These are phyloP conservation scores for Catocala fraxini DNA, from an alignment of 2,888 invertebrate genomes.

Conservation along the genomic window DNA sequence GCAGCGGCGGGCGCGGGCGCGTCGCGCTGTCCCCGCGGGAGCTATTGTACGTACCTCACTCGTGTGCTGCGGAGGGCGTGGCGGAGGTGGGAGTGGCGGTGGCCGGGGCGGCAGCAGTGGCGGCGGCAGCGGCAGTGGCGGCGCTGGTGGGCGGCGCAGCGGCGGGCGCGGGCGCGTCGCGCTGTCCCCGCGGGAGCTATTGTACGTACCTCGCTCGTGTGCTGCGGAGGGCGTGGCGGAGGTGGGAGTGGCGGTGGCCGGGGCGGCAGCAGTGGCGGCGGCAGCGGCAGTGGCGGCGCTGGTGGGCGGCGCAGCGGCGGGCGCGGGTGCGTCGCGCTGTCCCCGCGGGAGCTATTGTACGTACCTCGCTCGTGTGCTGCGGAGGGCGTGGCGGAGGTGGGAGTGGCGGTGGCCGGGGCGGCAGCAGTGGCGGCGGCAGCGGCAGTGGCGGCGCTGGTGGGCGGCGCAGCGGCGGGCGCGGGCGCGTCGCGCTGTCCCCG, in stretches of 20 bases:
- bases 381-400: conserved; percentile 56
- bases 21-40: too few species aligned
- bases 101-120: conserved; percentile 28
- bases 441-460: conserved; percentile 32
- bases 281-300: conserved; percentile 42
- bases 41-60: conserved; percentile 34
- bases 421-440: conserved; percentile 48
- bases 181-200: too few species aligned
- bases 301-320: conserved; percentile 16
- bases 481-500: not conserved
- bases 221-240: conserved; percentile 50
- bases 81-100: conserved; percentile 51
- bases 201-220: conserved; percentile 29
- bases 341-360: too few species aligned
- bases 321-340: conserved; percentile 19
- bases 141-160: too few species aligned
- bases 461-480: conserved; percentile 27
- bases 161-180: conserved; percentile 29
- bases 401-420: too few species aligned
- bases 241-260: conserved; percentile 26
- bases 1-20: conserved; percentile 28
- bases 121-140: conserved; percentile 49
- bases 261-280: conserved; percentile 41
- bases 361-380: conserved; percentile 25
- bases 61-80: conserved; percentile 25